These are phyloP conservation scores for Drosophila merina DNA, from an alignment of 2,888 invertebrate genomes.

Conservation along the genomic window DNA sequence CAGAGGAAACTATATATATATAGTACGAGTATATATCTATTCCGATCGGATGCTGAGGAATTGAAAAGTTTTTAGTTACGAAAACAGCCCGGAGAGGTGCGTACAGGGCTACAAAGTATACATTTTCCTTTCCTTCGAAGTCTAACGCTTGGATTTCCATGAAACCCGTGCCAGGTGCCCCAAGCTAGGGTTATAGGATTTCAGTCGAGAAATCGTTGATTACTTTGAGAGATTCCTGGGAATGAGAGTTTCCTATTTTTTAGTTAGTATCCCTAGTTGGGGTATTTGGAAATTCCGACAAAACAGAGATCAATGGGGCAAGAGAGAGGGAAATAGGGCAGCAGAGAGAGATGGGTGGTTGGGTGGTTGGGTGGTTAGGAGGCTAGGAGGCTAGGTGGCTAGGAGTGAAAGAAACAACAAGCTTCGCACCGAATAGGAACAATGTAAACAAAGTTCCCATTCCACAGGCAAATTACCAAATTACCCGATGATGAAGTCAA, in stretches of 20 bases:
- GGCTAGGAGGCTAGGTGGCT: not conserved
- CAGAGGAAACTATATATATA: not conserved
- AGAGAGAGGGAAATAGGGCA: not conserved
- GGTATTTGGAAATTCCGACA: constrained; percentile 55
- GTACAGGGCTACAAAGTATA: constrained; percentile 14
- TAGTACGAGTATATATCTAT: constrained; percentile 3
- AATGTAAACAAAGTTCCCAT: constrained; percentile 81
- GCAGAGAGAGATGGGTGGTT: not conserved
- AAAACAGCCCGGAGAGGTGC: constrained; percentile 33
- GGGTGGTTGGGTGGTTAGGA: not conserved
- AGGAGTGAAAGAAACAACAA: constrained; percentile 24
- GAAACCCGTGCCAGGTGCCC: not conserved
- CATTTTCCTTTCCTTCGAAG: not conserved
- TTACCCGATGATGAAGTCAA: constrained; percentile 80
- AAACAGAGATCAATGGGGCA: constrained; percentile 22
- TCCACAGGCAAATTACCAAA: constrained; percentile 61
- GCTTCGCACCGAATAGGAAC: constrained; percentile 54
- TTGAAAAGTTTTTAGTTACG: constrained; percentile 38
- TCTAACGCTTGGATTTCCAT: not conserved
- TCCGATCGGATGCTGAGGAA: constrained; percentile 11
- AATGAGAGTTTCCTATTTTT: not conserved
- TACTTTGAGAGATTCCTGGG: not conserved
- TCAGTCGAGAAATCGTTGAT: not conserved
- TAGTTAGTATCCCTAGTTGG: constrained; percentile 43
- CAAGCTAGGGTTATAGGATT: not conserved